Conservation (phyloP, 2,888 invertebrate genomes). For the Trichogramma evanescens region DNA sequence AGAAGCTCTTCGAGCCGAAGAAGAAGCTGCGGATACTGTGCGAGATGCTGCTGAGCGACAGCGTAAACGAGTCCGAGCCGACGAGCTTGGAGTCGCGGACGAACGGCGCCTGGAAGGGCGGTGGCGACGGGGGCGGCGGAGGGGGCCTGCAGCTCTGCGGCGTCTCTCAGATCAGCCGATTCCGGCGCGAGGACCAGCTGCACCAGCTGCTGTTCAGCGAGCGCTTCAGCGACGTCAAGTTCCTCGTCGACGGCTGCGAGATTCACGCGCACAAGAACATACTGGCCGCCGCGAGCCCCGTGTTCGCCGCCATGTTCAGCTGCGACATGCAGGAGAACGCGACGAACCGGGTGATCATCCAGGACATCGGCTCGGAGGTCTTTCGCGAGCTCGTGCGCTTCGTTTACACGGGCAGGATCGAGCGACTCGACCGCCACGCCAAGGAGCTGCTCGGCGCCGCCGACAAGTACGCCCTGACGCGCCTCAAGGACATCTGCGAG, state of each 20-base stretch:
- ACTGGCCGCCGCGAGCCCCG: too few relatives aligned
- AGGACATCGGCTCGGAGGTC: background rate
- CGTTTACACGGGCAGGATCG: background rate
- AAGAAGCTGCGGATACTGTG: background rate
- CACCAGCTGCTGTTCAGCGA: too few relatives aligned
- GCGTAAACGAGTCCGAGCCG: background rate
- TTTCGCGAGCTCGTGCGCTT: background rate
- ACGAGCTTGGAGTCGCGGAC: background rate
- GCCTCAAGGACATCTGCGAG: background rate
- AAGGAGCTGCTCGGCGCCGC: background rate
- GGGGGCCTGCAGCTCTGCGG: background rate
- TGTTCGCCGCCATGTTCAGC: background rate
- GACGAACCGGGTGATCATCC: background rate
- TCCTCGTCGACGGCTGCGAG: too few relatives aligned
- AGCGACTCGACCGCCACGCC: background rate
- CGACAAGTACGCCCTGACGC: background rate
- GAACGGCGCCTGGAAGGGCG: background rate
- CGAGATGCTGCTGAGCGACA: background rate
- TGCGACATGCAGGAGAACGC: background rate
- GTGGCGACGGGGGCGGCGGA: background rate
- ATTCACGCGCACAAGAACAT: too few relatives aligned
- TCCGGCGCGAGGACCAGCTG: too few relatives aligned
- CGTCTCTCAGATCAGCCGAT: background rate
- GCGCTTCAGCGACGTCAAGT: too few relatives aligned
- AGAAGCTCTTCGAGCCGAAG: background rate